These are phyloP conservation scores for Hydractinia symbiolongicarpus DNA, from an alignment of 30 jellyfish, hydroid and myxozoan genomes.

Conservation along the genomic window DNA sequence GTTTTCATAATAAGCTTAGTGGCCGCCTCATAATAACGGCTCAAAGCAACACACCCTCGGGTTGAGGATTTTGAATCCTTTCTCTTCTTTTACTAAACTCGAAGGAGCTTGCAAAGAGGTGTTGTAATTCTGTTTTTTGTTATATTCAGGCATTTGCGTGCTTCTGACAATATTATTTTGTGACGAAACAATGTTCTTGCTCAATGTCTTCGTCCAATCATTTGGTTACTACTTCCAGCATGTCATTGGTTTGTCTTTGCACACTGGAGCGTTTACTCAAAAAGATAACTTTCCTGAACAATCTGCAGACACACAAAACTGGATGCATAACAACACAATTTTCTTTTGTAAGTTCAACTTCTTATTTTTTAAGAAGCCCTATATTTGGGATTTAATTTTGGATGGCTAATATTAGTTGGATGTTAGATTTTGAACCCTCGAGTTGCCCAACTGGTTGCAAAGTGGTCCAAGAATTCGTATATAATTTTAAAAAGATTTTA, in stretches of 20 bases:
- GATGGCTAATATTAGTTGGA: too few relatives aligned
- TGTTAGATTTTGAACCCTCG: too few relatives aligned
- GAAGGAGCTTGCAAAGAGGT: not conserved
- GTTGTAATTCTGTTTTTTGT: not conserved
- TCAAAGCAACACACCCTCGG: too few relatives aligned
- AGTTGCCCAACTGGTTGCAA: too few relatives aligned
- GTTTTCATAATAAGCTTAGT: too few relatives aligned
- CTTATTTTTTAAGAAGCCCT: not conserved
- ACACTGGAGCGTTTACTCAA: constrained; percentile 82
- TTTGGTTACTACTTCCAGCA: constrained; percentile 66
- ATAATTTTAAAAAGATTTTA: too few relatives aligned
- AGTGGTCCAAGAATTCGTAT: too few relatives aligned
- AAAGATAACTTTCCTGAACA: constrained; percentile 53
- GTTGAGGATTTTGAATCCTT: too few relatives aligned
- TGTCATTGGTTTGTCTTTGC: constrained; percentile 62
- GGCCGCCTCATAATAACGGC: too few relatives aligned
- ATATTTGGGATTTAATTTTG: too few relatives aligned
- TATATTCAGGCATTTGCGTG: constrained; percentile 46
- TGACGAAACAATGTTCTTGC: constrained; percentile 64
- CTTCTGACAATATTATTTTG: constrained; percentile 35
- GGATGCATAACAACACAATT: constrained; percentile 68
- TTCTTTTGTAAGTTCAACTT: constrained; percentile 44
- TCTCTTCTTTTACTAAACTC: not conserved
- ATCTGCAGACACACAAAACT: constrained; percentile 18
- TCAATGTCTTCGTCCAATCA: constrained; percentile 71